A percentile compares a stretch with the other conserved stretches of the same genome.
phyloP scores from a whole-genome alignment of 2,113 vertebrate species.

The Noturus placidus region DNA sequence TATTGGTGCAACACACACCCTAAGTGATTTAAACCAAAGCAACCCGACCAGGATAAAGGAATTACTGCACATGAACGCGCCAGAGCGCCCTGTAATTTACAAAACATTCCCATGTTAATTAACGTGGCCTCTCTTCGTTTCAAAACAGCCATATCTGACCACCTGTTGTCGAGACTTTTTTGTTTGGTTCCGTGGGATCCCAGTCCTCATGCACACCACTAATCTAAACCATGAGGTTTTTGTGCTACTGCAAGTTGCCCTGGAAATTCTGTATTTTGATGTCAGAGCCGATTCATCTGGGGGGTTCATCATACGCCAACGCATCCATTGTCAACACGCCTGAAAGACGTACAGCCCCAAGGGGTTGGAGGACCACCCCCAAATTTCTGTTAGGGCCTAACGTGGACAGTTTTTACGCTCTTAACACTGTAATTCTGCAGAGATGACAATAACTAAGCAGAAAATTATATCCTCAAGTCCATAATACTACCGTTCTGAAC shows the following conservation, averaged over 20 bases:
- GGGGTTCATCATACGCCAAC: background rate
- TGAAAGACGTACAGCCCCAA: background rate
- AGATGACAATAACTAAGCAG: background rate
- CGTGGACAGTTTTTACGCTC: background rate
- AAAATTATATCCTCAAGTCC: background rate
- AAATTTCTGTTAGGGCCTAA: background rate
- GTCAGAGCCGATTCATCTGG: background rate
- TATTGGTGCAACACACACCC: no score
- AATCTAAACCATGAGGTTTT: background rate
- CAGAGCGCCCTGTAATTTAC: background rate
- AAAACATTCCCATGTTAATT: background rate
- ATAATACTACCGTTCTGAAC: background rate
- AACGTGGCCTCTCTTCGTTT: background rate
- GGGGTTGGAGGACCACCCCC: background rate
- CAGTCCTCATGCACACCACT: background rate
- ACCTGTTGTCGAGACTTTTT: background rate
- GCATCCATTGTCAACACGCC: background rate
- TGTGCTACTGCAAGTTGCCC: background rate
- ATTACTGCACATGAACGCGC: background rate
- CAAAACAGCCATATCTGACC: background rate
- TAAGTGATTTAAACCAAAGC: background rate
- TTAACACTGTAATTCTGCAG: background rate
- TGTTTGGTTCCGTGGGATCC: background rate
- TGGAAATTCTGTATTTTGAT: background rate
- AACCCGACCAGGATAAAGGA: background rate